Conservation (phyloP, 2,888 invertebrate genomes). For the Tortricodes alternella region DNA sequence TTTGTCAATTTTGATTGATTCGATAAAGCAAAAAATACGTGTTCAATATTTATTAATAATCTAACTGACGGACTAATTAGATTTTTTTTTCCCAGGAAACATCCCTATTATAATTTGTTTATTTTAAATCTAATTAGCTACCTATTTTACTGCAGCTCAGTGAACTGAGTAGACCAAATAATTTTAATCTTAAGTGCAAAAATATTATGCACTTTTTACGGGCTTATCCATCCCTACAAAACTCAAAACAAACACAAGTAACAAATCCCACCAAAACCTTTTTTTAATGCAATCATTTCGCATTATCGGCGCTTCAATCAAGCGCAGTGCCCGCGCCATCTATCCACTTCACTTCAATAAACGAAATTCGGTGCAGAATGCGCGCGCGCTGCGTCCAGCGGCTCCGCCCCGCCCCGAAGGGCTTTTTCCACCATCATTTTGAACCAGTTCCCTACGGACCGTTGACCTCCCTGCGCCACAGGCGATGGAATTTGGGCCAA, state of each 20-base stretch:
- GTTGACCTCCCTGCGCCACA: slow-evolving; percentile 51
- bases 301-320: slow-evolving; percentile 22
- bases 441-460: slow-evolving; percentile 64
- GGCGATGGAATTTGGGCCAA: slow-evolving; percentile 71
- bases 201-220: no score
- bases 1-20: no score
- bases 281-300: slow-evolving; percentile 11
- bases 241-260: not conserved
- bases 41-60: no score
- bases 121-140: no score
- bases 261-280: not conserved
- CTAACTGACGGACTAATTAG: no score
- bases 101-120: no score
- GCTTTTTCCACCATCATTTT: slow-evolving; percentile 72
- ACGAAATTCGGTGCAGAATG: slow-evolving; percentile 15
- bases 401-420: slow-evolving; percentile 47
- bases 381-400: slow-evolving; percentile 11
- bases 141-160: no score
- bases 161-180: no score
- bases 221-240: no score
- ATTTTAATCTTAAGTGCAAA: no score
- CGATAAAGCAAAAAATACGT: no score
- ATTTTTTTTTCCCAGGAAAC: no score
- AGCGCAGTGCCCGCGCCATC: slow-evolving; percentile 11
- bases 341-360: slow-evolving; percentile 17